These are phyloP conservation scores for Poecile atricapillus DNA, from an alignment of 2,113 vertebrate genomes.

Conservation along the genomic window DNA sequence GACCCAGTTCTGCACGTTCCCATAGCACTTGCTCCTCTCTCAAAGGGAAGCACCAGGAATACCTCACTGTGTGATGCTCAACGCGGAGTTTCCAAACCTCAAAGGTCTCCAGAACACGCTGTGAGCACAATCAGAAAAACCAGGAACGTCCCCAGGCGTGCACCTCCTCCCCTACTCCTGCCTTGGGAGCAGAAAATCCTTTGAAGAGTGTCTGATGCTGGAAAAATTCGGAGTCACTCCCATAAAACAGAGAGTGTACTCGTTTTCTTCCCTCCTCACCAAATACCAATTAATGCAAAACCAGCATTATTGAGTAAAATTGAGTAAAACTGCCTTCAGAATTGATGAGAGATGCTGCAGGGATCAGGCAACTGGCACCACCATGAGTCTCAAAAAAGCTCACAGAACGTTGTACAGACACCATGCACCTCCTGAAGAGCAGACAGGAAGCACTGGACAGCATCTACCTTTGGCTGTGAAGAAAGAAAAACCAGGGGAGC, in stretches of 20 bases:
- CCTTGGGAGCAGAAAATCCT: neutral
- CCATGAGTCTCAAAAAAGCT: neutral
- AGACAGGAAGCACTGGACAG: neutral
- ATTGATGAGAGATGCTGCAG: neutral
- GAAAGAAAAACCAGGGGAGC: neutral
- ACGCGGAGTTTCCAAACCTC: rapidly evolving
- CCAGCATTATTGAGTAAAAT: neutral
- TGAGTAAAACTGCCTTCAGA: neutral
- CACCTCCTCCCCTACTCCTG: neutral
- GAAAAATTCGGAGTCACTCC: neutral
- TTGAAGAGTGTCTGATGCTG: neutral
- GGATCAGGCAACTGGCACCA: neutral
- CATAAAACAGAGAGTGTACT: neutral
- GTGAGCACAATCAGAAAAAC: neutral
- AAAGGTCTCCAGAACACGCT: neutral
- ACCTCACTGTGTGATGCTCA: neutral
- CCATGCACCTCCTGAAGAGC: neutral
- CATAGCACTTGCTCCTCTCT: neutral
- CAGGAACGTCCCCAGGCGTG: rapidly evolving
- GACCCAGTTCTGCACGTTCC: neutral
- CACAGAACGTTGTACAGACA: neutral
- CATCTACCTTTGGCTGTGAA: neutral
- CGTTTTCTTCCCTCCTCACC: no score
- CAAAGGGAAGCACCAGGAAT: neutral
- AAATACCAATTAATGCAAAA: no score